These are phyloP conservation scores for Pimephales promelas DNA, from an alignment of 2,113 vertebrate genomes.

Conservation along the genomic window DNA sequence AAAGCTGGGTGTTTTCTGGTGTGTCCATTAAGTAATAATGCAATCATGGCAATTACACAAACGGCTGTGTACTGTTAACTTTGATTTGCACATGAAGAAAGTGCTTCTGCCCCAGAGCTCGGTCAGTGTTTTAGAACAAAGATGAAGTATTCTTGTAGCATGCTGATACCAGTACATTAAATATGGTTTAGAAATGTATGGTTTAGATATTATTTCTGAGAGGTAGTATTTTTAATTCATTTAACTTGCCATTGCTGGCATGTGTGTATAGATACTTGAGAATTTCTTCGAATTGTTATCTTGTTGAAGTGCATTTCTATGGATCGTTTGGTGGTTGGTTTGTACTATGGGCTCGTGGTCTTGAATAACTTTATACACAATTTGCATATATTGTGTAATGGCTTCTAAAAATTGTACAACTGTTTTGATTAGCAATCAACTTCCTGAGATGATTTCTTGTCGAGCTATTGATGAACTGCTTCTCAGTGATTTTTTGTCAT, in stretches of 20 bases:
- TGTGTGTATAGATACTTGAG: constrained; percentile 66
- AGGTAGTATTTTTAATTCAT: constrained; percentile 63
- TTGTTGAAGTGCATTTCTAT: constrained; percentile 80
- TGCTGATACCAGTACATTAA: constrained; percentile 53
- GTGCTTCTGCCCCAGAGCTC: constrained; percentile 59
- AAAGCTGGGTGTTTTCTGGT: constrained; percentile 5
- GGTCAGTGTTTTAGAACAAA: constrained; percentile 48
- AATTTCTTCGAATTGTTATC: constrained; percentile 56
- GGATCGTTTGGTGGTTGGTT: constrained; percentile 81
- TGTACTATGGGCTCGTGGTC: constrained; percentile 73
- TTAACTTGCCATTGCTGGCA: constrained; percentile 56
- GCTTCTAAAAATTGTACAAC: constrained; percentile 75
- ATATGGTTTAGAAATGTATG: constrained; percentile 6
- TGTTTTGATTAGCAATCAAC: constrained; percentile 71
- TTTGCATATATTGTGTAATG: constrained; percentile 83
- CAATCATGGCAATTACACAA: constrained; percentile 73
- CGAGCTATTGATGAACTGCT: constrained; percentile 78
- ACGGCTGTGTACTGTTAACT: constrained; percentile 79
- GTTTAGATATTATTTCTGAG: constrained; percentile 43
- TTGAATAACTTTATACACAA: constrained; percentile 82
- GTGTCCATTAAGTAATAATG: constrained; percentile 67
- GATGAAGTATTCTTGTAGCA: constrained; percentile 71
- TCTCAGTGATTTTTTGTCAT: constrained; percentile 78
- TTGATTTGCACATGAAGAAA: constrained; percentile 71
- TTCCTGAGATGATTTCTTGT: constrained; percentile 76